Evolutionary conservation across 2,797 vertebrate species (phyloP).

Genomic region (Poecile montanus): DNA sequence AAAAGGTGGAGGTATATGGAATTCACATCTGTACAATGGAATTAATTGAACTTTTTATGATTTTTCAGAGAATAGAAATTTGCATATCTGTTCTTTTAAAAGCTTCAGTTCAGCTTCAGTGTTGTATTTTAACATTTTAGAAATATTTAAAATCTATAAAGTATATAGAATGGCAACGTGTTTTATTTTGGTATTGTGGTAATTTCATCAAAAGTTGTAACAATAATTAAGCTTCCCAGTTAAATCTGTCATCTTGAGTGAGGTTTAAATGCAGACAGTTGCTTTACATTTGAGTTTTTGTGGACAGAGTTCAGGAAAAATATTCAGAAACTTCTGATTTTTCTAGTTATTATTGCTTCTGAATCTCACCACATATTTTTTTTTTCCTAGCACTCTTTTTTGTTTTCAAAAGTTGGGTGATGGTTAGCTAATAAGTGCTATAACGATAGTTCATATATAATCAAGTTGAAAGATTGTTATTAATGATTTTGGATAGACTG

Average conservation of each 20-base stretch:
- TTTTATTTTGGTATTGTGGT: background rate
- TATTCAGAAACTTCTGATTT: background rate
- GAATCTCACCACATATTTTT: background rate
- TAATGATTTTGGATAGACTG: background rate
- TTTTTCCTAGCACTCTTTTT: background rate
- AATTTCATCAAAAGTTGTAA: background rate
- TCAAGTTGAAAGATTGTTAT: background rate
- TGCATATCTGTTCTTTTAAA: background rate
- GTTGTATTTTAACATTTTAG: background rate
- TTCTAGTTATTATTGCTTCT: background rate
- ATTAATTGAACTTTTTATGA: fast-evolving
- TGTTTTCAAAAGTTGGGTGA: background rate
- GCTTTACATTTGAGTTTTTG: background rate
- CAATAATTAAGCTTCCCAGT: background rate
- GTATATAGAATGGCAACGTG: background rate
- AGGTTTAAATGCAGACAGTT: background rate
- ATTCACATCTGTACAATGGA: background rate
- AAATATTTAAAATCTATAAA: background rate
- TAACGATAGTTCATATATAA: background rate
- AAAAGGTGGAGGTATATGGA: background rate
- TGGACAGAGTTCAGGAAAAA: background rate
- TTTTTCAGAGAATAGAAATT: background rate
- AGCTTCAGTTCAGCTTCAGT: background rate
- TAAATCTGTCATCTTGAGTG: background rate
- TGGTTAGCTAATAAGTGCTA: background rate